phyloP scores from a whole-genome alignment of 2,888 invertebrate species.

The Dusona sp. region DNA sequence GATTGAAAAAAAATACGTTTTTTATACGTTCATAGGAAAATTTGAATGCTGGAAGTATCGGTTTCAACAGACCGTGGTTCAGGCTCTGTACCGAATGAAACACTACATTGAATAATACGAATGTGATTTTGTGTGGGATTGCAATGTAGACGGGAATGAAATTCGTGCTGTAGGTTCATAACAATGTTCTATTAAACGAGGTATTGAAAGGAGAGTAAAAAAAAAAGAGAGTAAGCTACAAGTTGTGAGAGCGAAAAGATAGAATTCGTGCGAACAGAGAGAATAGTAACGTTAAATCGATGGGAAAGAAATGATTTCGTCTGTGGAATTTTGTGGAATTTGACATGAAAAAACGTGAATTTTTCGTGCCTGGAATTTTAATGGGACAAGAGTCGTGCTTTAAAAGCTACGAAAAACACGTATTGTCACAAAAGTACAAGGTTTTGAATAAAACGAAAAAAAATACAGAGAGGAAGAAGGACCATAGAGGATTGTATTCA shows the following conservation, averaged over 20 bases:
- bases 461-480: constrained; percentile 4
- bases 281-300: constrained; percentile 26
- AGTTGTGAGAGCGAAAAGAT: background rate
- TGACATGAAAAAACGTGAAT: background rate
- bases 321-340: constrained; percentile 9
- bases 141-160: background rate
- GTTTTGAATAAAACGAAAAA: background rate
- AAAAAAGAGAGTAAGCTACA: too few species aligned
- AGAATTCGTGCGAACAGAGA: background rate
- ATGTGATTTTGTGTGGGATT: background rate
- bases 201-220: background rate
- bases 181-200: background rate
- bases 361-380: constrained; percentile 16
- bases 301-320: background rate
- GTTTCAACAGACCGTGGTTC: background rate
- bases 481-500: constrained; percentile 16
- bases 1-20: background rate
- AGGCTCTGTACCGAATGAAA: background rate
- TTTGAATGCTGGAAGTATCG: too few species aligned
- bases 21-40: too few species aligned
- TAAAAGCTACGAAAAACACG: background rate
- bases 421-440: background rate
- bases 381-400: background rate
- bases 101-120: background rate
- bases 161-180: background rate